A percentile compares a stretch with the other conserved stretches of the same genome.
These are phyloP conservation scores for Hypena proboscidalis DNA, from an alignment of 2,888 invertebrate genomes.

Conservation along the genomic window DNA sequence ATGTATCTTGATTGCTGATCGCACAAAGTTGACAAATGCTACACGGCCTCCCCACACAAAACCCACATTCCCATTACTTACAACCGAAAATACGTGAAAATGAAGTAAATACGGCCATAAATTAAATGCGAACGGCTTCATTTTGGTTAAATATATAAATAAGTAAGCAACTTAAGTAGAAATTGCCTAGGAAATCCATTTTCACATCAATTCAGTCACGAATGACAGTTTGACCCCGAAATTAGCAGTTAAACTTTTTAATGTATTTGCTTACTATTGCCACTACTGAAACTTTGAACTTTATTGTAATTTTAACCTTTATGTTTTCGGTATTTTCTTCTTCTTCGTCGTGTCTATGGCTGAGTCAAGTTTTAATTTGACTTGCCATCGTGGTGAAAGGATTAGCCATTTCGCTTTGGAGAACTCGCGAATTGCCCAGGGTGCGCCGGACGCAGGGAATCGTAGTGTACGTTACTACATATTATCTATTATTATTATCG, in stretches of 20 bases:
- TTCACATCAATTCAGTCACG: slow-evolving; percentile 69
- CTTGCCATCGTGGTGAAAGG: too few species aligned
- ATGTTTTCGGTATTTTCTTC: too few species aligned
- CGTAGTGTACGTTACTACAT: too few species aligned
- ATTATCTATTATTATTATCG: too few species aligned
- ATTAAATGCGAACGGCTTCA: slow-evolving; percentile 5
- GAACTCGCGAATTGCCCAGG: too few species aligned
- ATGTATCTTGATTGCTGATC: too few species aligned
- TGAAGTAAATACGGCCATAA: slow-evolving; percentile 4
- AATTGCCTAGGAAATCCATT: slow-evolving; percentile 65
- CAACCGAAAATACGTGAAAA: neutral
- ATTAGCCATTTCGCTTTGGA: too few species aligned
- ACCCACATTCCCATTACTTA: neutral
- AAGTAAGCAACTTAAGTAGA: slow-evolving; percentile 24
- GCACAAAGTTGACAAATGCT: too few species aligned
- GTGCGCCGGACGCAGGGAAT: too few species aligned
- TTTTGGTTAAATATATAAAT: slow-evolving; percentile 9
- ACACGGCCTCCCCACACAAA: neutral
- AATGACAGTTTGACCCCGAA: slow-evolving; percentile 70
- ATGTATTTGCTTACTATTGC: slow-evolving; percentile 52
- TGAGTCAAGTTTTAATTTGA: too few species aligned
- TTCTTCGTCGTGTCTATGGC: too few species aligned
- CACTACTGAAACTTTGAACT: slow-evolving; percentile 34
- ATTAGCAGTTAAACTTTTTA: slow-evolving; percentile 79
- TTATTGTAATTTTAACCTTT: neutral